Percentiles rank a stretch among this genome's conserved stretches.
Evolutionary conservation across 1,140 invertebrate genomes (phyloP).

Genomic region (Trachymyrmex cornetzi): DNA sequence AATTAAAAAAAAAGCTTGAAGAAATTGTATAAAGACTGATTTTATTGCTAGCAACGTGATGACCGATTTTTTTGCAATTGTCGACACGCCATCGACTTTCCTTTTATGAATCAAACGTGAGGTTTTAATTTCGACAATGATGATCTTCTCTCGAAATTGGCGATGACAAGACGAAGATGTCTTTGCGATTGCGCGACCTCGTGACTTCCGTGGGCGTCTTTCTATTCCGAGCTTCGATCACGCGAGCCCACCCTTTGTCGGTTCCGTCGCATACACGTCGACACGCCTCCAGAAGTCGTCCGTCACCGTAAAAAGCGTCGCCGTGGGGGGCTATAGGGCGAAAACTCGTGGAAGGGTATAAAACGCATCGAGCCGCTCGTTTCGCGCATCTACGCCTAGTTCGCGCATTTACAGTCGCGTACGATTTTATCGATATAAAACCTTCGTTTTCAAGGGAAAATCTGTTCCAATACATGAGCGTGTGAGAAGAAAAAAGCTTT

Average conservation of each 20-base stretch:
- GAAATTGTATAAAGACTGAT: neutral
- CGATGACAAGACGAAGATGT: conserved; percentile 23
- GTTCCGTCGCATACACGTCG: conserved; percentile 75
- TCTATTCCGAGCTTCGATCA: conserved; percentile 72
- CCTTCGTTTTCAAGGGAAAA: neutral
- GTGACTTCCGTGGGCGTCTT: conserved; percentile 76
- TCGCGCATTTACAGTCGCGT: conserved; percentile 17
- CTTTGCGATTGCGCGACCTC: conserved; percentile 76
- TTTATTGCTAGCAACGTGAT: neutral
- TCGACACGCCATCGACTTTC: neutral
- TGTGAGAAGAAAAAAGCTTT: neutral
- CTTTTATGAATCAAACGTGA: conserved; percentile 21
- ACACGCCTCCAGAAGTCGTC: conserved; percentile 80
- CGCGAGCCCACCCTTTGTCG: conserved; percentile 72
- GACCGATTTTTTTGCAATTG: conserved; percentile 4
- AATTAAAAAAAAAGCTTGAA: neutral
- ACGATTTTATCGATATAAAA: conserved; percentile 29
- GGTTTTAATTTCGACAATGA: conserved; percentile 6
- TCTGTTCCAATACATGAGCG: neutral
- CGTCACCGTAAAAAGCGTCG: conserved; percentile 77
- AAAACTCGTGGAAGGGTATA: conserved; percentile 66
- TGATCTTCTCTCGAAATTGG: conserved; percentile 8
- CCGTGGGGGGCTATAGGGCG: conserved; percentile 66
- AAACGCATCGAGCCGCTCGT: conserved; percentile 27
- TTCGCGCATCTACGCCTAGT: conserved; percentile 35